A percentile compares a stretch with the other conserved stretches of the same genome.
Conservation (phyloP, 2,797 vertebrate species). For the Sebastes variabilis region DNA sequence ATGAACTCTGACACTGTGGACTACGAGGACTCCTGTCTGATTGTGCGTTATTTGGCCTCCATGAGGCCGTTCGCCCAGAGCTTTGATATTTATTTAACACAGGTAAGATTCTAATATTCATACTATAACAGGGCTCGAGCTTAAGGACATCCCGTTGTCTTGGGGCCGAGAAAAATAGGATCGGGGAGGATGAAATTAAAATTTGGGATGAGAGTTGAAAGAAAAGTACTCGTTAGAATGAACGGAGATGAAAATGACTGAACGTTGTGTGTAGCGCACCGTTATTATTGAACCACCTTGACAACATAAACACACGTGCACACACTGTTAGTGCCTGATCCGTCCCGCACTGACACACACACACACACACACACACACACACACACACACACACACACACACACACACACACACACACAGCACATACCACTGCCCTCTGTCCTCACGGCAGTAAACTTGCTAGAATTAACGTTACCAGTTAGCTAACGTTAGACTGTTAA, state of each 20-base stretch:
- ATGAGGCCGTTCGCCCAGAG: conserved; percentile 99
- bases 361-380: too few relatives aligned
- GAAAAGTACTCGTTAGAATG: neutral
- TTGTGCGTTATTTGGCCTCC: conserved; percentile 99
- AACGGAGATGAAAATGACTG: too few relatives aligned
- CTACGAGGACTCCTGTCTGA: conserved; percentile 97
- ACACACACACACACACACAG: too few relatives aligned
- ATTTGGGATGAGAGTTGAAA: neutral
- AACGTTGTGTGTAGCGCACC: neutral
- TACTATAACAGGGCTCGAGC: neutral
- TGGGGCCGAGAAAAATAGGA: neutral
- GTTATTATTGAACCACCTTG: neutral
- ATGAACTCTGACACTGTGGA: conserved; percentile 98
- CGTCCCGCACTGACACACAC: neutral
- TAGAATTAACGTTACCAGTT: neutral
- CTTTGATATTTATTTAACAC: conserved; percentile 99
- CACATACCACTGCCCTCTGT: neutral
- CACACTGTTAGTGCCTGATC: neutral
- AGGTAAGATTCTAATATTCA: conserved; percentile 81
- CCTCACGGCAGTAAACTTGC: neutral
- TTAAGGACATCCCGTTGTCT: neutral
- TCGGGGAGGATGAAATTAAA: neutral
- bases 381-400: neutral
- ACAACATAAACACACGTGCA: neutral
- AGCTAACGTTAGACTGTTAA: neutral